Evolutionary conservation across 2,797 vertebrate species (phyloP).

Genomic region (Sternotherus odoratus): DNA sequence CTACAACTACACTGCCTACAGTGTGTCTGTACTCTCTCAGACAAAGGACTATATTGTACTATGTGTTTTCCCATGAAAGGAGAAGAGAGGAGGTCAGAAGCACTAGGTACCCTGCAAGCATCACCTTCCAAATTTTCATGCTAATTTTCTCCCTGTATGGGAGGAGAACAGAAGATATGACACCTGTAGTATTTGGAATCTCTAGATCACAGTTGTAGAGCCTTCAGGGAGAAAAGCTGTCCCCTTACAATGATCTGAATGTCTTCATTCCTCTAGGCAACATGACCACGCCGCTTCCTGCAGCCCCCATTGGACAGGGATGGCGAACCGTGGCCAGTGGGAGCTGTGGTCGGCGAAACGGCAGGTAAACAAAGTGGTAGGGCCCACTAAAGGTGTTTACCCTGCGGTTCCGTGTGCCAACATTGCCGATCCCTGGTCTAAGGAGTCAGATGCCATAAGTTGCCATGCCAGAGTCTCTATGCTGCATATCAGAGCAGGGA

Average conservation of each 20-base stretch:
- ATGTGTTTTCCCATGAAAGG: background rate
- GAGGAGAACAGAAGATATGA: background rate
- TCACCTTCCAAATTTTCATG: background rate
- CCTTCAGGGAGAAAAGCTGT: rapidly evolving
- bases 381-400: too few species aligned
- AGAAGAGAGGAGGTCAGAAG: background rate
- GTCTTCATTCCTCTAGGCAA: background rate
- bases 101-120: background rate
- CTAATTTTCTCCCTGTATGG: background rate
- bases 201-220: background rate
- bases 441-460: background rate
- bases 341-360: too few species aligned
- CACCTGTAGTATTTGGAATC: background rate
- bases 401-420: too few species aligned
- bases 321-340: too few species aligned
- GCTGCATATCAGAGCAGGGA: background rate
- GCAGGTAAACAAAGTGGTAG: too few species aligned
- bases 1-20: background rate
- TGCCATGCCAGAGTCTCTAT: background rate
- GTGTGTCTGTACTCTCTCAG: background rate
- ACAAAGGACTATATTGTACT: background rate
- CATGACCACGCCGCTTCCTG: too few species aligned
- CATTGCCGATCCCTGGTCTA: too few species aligned
- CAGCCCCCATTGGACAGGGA: too few species aligned
- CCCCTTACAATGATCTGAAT: background rate